Conservation (phyloP, 2,888 invertebrate species). For the Cephus pulcher region DNA sequence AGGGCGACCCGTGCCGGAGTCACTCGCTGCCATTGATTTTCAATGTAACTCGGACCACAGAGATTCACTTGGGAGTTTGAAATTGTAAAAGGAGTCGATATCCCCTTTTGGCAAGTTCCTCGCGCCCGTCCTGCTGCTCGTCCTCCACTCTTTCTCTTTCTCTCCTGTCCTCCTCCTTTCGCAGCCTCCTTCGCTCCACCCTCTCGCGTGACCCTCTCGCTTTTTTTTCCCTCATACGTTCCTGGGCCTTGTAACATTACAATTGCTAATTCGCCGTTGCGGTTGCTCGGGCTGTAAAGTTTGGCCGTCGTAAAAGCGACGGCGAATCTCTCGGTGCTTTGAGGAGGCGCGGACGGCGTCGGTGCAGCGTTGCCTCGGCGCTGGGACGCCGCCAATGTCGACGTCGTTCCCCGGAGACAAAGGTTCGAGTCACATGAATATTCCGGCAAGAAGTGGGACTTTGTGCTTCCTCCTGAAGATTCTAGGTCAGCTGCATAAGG, state of each 20-base stretch:
- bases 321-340: constrained; percentile 41
- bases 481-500: too few species aligned
- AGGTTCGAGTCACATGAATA: too few species aligned
- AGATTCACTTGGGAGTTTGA: too few species aligned
- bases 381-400: too few species aligned
- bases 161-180: constrained; percentile 20
- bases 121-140: constrained; percentile 4
- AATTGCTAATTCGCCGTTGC: constrained; percentile 63
- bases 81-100: too few species aligned
- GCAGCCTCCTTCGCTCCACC: constrained; percentile 27
- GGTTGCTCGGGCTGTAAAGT: constrained; percentile 57
- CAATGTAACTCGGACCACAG: constrained; percentile 25
- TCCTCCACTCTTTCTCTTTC: constrained; percentile 17
- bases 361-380: too few species aligned
- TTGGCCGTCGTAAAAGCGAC: constrained; percentile 60
- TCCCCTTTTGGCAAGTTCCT: too few species aligned
- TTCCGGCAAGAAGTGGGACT: too few species aligned
- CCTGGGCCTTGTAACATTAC: constrained; percentile 60
- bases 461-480: too few species aligned
- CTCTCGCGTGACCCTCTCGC: constrained; percentile 5
- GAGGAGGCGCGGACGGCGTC: too few species aligned
- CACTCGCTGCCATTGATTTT: constrained; percentile 35
- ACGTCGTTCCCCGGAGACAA: too few species aligned
- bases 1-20: background rate
- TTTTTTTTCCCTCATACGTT: constrained; percentile 28